Conservation (phyloP, 2,888 invertebrate species). For the Xestia xanthographa region DNA sequence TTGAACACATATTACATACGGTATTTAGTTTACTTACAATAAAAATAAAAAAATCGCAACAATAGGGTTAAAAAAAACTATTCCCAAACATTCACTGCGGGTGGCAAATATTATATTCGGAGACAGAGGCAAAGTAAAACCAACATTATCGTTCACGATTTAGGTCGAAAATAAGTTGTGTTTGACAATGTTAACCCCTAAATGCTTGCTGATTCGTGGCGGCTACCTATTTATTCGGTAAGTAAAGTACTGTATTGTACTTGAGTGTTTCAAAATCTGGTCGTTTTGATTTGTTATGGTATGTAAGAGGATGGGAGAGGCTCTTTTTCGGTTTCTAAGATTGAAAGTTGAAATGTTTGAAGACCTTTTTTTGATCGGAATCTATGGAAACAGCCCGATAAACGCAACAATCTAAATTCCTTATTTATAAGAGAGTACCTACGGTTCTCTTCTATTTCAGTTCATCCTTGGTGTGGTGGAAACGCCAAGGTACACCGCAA, state of each 20-base stretch:
- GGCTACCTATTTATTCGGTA: slow-evolving; percentile 69
- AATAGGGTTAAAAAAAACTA: slow-evolving; percentile 71
- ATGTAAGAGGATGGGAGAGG: slow-evolving; percentile 49
- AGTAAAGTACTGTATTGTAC: slow-evolving; percentile 59
- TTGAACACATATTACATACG: slow-evolving; percentile 79
- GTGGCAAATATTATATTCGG: slow-evolving; percentile 67
- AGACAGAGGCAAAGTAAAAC: slow-evolving; percentile 7
- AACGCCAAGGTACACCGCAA: too few relatives aligned
- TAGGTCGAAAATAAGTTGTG: slow-evolving; percentile 10
- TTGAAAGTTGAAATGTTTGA: not conserved
- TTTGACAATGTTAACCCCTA: slow-evolving; percentile 35
- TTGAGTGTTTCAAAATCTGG: slow-evolving; percentile 62
- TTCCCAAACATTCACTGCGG: slow-evolving; percentile 80
- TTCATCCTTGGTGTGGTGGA: too few relatives aligned
- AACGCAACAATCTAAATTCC: not conserved
- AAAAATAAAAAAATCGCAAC: slow-evolving; percentile 71
- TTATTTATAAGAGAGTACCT: not conserved
- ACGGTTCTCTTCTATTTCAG: not conserved
- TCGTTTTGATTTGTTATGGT: slow-evolving; percentile 66
- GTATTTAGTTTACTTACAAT: slow-evolving; percentile 75
- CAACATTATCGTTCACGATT: rapidly evolving
- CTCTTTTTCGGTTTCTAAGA: not conserved
- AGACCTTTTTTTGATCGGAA: not conserved
- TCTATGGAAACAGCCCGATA: not conserved
- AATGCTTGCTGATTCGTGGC: slow-evolving; percentile 52